Conservation (phyloP, 2,113 vertebrate genomes). For the Chionomys nivalis region DNA sequence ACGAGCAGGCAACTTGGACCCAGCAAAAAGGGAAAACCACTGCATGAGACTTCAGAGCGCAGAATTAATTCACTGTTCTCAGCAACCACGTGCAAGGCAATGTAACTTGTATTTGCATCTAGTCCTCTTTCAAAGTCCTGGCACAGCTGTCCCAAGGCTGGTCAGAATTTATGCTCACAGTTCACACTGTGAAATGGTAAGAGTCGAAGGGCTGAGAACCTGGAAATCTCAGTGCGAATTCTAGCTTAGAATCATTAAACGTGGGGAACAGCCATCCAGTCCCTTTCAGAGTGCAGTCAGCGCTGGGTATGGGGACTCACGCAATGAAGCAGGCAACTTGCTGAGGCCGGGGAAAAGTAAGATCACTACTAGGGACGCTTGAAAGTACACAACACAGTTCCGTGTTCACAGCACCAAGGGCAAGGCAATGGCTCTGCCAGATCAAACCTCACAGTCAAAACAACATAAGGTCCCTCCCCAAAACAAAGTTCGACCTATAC, state of each 20-base stretch:
- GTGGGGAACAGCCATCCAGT: background rate
- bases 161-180: background rate
- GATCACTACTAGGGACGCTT: background rate
- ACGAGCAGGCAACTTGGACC: background rate
- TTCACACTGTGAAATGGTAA: background rate
- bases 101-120: background rate
- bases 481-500: background rate
- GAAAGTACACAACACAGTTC: slow-evolving; percentile 23
- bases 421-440: background rate
- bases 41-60: background rate
- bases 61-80: background rate
- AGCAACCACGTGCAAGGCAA: background rate
- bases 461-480: background rate
- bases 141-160: background rate
- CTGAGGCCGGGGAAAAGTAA: background rate
- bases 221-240: background rate
- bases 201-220: background rate
- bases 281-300: background rate
- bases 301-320: background rate
- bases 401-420: background rate
- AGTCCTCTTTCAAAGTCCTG: background rate
- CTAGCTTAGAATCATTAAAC: background rate
- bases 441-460: background rate
- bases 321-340: background rate
- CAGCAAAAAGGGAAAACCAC: background rate